These are phyloP conservation scores for Phataginus tetradactyla DNA, from an alignment of 2,797 vertebrate species.

Conservation along the genomic window DNA sequence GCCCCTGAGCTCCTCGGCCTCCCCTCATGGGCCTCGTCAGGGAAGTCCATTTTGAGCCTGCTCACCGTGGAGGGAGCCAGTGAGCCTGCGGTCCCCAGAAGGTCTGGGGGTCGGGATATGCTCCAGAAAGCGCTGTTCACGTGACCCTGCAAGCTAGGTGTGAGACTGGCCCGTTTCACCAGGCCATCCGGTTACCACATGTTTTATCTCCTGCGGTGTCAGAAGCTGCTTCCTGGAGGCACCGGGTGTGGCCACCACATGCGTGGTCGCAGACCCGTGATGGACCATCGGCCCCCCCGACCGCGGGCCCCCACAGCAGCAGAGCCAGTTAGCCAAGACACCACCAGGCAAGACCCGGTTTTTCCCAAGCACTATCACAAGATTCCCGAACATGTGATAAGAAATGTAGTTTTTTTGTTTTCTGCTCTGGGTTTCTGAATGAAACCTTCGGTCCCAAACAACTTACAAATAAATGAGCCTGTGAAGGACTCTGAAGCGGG, in stretches of 20 bases:
- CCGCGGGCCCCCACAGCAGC: neutral
- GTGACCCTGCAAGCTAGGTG: accelerated
- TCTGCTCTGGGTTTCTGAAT: neutral
- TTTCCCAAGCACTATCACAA: neutral
- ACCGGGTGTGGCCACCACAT: neutral
- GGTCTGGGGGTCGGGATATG: neutral
- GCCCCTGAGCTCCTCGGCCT: no score
- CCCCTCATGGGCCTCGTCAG: neutral
- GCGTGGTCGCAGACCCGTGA: no score
- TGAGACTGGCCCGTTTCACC: neutral
- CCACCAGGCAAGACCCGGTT: neutral
- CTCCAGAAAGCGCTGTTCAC: neutral
- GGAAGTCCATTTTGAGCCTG: neutral
- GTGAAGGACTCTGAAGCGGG: neutral
- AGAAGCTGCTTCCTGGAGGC: neutral
- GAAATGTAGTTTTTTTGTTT: neutral
- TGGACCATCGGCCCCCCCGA: no score
- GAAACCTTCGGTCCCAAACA: neutral
- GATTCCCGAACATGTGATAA: neutral
- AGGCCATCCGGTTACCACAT: accelerated
- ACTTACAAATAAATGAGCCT: neutral
- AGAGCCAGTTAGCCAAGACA: neutral
- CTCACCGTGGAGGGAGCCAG: neutral
- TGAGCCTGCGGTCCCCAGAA: neutral
- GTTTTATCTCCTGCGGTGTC: neutral